phyloP scores from a whole-genome alignment of 2,113 vertebrate species.

The Polypterus bichir region DNA sequence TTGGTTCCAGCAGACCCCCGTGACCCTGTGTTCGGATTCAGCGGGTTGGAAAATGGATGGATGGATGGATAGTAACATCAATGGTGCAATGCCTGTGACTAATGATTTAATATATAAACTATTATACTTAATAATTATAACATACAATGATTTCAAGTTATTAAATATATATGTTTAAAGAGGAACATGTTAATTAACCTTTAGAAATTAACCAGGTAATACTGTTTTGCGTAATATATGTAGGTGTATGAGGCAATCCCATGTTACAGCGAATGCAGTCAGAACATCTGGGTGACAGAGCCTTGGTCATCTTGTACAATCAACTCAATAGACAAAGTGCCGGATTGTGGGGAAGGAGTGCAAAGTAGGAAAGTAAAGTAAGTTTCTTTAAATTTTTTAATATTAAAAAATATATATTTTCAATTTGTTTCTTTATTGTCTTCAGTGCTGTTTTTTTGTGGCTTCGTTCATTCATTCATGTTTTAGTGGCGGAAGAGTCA shows the following conservation, averaged over 20 bases:
- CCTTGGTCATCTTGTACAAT: constrained; percentile 87
- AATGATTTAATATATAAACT: too few species aligned
- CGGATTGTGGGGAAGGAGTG: constrained; percentile 77
- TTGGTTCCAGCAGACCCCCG: too few species aligned
- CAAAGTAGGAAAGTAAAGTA: constrained; percentile 86
- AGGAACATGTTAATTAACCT: too few species aligned
- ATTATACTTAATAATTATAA: too few species aligned
- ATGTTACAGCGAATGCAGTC: constrained; percentile 71
- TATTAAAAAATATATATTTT: background rate
- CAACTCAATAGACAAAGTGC: constrained; percentile 63
- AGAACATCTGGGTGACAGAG: constrained; percentile 70
- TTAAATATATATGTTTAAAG: too few species aligned
- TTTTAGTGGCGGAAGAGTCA: too few species aligned
- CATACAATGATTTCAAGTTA: too few species aligned
- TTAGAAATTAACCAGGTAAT: too few species aligned
- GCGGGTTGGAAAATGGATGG: too few species aligned
- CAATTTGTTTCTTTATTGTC: background rate
- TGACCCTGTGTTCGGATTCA: too few species aligned
- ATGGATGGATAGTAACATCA: too few species aligned
- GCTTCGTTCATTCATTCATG: background rate
- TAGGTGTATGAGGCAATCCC: constrained; percentile 85
- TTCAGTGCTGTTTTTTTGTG: background rate
- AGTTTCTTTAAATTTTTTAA: constrained; percentile 18
- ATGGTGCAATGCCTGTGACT: too few species aligned
- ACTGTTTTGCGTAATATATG: constrained; percentile 11